phyloP scores from a whole-genome alignment of 2,113 vertebrate genomes.

The Rhinopomastus cyanomelas region DNA sequence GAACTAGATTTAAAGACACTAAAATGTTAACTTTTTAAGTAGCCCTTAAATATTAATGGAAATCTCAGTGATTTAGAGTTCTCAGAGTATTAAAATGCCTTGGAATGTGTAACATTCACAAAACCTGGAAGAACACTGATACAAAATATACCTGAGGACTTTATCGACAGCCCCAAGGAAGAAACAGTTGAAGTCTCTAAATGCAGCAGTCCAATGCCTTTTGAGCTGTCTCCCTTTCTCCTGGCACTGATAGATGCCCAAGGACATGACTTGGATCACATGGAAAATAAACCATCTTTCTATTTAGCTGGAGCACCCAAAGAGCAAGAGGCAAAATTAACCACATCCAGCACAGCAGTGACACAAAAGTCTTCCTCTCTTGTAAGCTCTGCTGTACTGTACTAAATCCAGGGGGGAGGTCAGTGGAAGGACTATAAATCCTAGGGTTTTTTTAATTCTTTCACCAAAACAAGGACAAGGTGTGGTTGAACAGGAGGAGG shows the following conservation, averaged over 20 bases:
- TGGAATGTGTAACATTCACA: constrained; percentile 27
- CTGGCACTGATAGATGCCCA: not conserved
- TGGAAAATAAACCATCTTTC: not conserved
- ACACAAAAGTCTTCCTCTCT: not conserved
- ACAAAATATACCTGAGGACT: not conserved
- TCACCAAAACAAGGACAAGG: constrained; percentile 30
- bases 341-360: not conserved
- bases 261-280: not conserved
- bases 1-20: not conserved
- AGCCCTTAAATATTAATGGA: constrained; percentile 20
- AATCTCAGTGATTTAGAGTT: constrained; percentile 29
- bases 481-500: constrained; percentile 57
- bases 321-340: not conserved
- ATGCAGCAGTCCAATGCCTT: not conserved
- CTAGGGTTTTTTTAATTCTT: not conserved
- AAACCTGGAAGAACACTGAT: not conserved
- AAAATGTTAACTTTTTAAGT: not conserved
- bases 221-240: not conserved
- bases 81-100: constrained; percentile 1
- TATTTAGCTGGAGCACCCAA: not conserved
- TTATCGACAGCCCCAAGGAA: not conserved
- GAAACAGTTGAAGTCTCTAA: not conserved
- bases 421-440: not conserved
- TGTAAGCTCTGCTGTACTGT: not conserved
- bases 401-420: not conserved